phyloP scores from a whole-genome alignment of 1,140 invertebrate species.

The Anadara kagoshimensis region DNA sequence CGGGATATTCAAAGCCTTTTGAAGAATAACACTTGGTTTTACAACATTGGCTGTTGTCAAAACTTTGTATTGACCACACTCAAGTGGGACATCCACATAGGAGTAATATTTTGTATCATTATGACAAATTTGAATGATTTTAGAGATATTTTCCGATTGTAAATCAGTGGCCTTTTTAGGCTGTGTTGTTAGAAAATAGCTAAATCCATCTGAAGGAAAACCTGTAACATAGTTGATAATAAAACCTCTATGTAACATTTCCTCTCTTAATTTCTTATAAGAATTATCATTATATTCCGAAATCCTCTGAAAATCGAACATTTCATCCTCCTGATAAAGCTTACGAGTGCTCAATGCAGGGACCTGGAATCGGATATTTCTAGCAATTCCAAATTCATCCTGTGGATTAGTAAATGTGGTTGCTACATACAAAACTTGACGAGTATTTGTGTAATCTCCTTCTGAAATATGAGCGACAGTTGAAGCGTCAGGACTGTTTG shows the following conservation, averaged over 20 bases:
- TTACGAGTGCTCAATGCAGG: conserved; percentile 10
- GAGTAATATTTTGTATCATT: conserved; percentile 92
- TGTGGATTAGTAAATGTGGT: conserved; percentile 27
- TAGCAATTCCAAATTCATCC: not conserved
- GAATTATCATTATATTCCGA: not conserved
- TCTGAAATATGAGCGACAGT: conserved; percentile 3
- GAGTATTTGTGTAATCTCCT: not conserved
- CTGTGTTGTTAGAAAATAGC: conserved; percentile 96
- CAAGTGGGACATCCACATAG: conserved; percentile 97
- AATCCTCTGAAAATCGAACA: not conserved
- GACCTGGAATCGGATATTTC: not conserved
- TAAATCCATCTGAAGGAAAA: conserved; percentile 94
- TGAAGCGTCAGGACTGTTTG: conserved; percentile 6
- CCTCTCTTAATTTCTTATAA: conserved; percentile 38
- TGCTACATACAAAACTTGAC: conserved; percentile 2
- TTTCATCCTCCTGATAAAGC: not conserved
- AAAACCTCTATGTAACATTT: conserved; percentile 32
- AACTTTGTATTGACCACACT: conserved; percentile 93
- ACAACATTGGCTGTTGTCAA: conserved; percentile 94
- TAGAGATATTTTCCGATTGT: conserved; percentile 80
- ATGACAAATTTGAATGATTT: conserved; percentile 94
- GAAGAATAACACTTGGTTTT: conserved; percentile 90
- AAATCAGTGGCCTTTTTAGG: conserved; percentile 86
- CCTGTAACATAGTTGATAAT: conserved; percentile 94
- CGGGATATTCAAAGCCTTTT: conserved; percentile 83